Evolutionary conservation across 1,140 invertebrate genomes (phyloP), one percentile per base, ranked within the genome.

Genomic region (Drosophila ficusphila): DNA sequence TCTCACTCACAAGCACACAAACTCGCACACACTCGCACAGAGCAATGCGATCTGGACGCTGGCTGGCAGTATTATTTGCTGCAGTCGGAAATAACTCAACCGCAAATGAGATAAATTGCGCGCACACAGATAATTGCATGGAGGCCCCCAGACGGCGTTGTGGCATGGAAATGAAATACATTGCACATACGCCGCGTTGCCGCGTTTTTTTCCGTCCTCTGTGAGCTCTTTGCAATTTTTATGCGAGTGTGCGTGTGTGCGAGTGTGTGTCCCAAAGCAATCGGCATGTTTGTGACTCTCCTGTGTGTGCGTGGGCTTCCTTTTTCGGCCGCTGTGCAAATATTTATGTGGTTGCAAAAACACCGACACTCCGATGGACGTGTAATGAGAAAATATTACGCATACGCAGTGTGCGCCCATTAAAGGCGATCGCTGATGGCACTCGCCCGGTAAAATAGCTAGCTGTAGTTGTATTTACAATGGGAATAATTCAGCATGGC

Each of bases 41-140:
- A 19, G 27, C 16, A n/a, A 21, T 25, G 16, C 46, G 61, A 67
- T 67, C 44, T 47, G 62, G 36, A 27, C 34, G 58, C 18, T 41
- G 62, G 42, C 19, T 19, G 53, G 58, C 48, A 49, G 65, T 61
- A 86, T 78, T 88, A 88, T 88, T 88, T 78, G 82, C 81, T 88
- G 78, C 78, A 81, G 71, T 77, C 72, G 89, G 74, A 90, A 90
- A 90, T 82, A 90, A 90, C 83, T 90, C 89, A 90, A 90, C 89
- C 85, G 89, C 89, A 90, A 90, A 90, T 90, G 89, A 89, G 89
- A 90, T 90, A 90, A 90, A 90, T 90, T 90, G 81, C 72, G 64
- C 75, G 85, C 77, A 86, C 58, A 82, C 69, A 90, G 89, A 90
- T 90, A 86, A 90, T 90, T 90, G 83, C 89, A 78, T 65, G 76